These are phyloP conservation scores for Plutomurus gul DNA, from an alignment of 1,140 invertebrate genomes.

Conservation along the genomic window DNA sequence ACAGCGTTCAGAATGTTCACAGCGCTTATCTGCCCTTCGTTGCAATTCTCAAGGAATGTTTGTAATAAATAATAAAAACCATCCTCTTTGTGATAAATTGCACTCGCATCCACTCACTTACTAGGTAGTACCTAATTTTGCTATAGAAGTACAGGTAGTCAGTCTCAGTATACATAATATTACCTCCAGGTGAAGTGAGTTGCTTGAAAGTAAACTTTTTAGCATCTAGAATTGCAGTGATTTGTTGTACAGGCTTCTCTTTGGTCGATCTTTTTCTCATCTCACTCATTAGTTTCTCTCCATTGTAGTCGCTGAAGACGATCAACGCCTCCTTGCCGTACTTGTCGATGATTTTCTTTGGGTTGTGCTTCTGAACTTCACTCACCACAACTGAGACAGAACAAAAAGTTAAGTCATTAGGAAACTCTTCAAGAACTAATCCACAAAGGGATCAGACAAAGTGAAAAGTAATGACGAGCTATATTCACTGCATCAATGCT, in stretches of 20 bases:
- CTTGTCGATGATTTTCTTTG: constrained; percentile 49
- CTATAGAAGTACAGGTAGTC: too few relatives aligned
- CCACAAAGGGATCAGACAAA: too few relatives aligned
- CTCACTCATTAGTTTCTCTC: constrained; percentile 35
- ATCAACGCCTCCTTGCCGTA: constrained; percentile 41
- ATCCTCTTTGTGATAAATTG: too few relatives aligned
- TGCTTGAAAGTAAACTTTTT: constrained; percentile 51
- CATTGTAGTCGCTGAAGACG: constrained; percentile 37
- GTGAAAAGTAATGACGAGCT: too few relatives aligned
- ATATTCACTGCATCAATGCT: too few relatives aligned
- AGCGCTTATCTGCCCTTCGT: too few relatives aligned
- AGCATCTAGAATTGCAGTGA: constrained; percentile 45
- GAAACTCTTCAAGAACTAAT: neutral
- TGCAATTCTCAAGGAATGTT: too few relatives aligned
- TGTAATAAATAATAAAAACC: too few relatives aligned
- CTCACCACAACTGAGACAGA: constrained; percentile 34
- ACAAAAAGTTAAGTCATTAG: neutral
- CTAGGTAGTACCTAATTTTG: neutral
- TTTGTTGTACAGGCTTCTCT: constrained; percentile 40
- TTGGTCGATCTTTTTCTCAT: constrained; percentile 30
- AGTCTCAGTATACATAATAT: neutral
- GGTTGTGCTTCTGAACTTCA: constrained; percentile 48
- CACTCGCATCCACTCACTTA: neutral
- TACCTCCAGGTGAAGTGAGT: constrained; percentile 49
- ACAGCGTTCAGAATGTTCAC: too few relatives aligned